Base-by-base conservation (phyloP, 2,888 invertebrate species). In the Mimumesa dahlbomi region DNA sequence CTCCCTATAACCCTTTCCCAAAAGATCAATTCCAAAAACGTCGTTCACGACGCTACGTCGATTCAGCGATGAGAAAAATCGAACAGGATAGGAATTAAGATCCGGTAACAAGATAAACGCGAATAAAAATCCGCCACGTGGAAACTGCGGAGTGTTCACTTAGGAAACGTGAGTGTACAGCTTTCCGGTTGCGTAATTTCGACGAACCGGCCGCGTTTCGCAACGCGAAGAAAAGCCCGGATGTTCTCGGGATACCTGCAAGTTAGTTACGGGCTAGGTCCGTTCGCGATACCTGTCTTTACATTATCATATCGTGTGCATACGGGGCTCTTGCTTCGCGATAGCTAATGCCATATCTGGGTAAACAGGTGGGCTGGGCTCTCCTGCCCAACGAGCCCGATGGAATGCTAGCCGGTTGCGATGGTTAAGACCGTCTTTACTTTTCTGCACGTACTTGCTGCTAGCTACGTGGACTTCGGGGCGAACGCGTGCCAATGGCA, bases 341-440 rank as follows among this genome's bases (percentile, higher is more conserved):
- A 72, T 66, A 58, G 63, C 68, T 73, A 74, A 75, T 74, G 59
- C 80, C 77, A 82, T 79, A 81, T 77, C 71, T 71, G 75, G 72
- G 62, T 69, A 63, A 75, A 79, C 79, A 81, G 78, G 77, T 82
- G 81, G 75, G 75, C 69, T 62, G 67, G 61, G 49, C 62, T 18
- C 62, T 18, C 13, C 34, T 34, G 9, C 0, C 34, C n/a, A 11
- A n/a, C n/a, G n/a, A n/a, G 34, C 34, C 14, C n/a, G 43, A 19
- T 18, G 42, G 54, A 43, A 54, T 43, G 54, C 18, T 18, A 54
- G 54, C 40, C 29, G 9, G 31, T 13, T n/a, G n/a, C 11, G 9
- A 29, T 29, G 6, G 29, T 29, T 29, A 9, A 9, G 29, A 29
- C 7, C 29, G 29, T 29, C 7, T 29, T 29, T 29, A 9, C 29